Evolutionary conservation across 1,140 invertebrate species (phyloP).

Genomic region (Coelopa frigida): DNA sequence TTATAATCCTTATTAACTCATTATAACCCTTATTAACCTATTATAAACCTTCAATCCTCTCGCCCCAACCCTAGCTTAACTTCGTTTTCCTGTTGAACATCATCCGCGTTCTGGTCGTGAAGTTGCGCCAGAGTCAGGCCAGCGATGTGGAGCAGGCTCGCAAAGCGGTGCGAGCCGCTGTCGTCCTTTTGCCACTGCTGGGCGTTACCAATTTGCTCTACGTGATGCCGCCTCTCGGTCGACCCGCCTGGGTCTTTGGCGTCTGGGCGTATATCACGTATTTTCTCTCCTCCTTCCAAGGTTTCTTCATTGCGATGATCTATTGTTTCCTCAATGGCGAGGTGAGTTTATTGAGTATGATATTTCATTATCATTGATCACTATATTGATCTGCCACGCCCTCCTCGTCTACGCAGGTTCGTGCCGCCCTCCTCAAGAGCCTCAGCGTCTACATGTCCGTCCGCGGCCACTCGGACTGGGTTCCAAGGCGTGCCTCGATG

Average conservation of each 20-base stretch:
- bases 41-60: constrained; percentile 12
- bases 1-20: background rate
- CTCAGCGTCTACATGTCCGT: constrained; percentile 51
- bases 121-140: constrained; percentile 67
- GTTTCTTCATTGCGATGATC: constrained; percentile 73
- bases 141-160: constrained; percentile 74
- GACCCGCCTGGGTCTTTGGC: constrained; percentile 62
- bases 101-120: constrained; percentile 75
- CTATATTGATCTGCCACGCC: background rate
- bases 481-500: constrained; percentile 47
- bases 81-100: constrained; percentile 78
- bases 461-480: constrained; percentile 46
- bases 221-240: constrained; percentile 61
- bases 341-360: constrained; percentile 49
- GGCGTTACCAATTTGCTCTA: constrained; percentile 73
- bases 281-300: constrained; percentile 78
- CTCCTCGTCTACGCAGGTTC: constrained; percentile 43
- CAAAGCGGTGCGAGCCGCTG: constrained; percentile 70
- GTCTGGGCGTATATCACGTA: constrained; percentile 74
- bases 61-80: constrained; percentile 60
- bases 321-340: constrained; percentile 88
- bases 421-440: constrained; percentile 51
- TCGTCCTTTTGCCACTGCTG: constrained; percentile 72
- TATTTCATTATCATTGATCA: background rate
- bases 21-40: background rate